Conservation (phyloP, 2,797 vertebrate species). For the Masticophis lateralis region DNA sequence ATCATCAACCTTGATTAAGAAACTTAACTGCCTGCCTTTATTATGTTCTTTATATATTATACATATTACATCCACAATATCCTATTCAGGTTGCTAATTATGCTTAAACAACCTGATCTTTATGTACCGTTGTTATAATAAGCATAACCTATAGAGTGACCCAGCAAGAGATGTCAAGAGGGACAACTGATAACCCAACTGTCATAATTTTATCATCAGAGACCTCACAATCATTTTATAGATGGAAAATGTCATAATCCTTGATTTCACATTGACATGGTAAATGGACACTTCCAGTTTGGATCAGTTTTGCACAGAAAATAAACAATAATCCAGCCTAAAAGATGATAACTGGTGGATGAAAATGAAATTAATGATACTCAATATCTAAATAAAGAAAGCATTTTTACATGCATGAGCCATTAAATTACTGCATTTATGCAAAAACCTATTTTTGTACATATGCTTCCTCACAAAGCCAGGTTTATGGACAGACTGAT, state of each 20-base stretch:
- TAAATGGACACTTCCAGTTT: not conserved
- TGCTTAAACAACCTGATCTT: not conserved
- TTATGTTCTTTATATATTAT: slow-evolving; percentile 42
- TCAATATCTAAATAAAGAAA: not conserved
- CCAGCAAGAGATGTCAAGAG: not conserved
- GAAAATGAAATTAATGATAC: not conserved
- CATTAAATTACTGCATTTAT: not conserved
- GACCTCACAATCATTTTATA: not conserved
- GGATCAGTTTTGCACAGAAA: not conserved
- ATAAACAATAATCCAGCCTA: not conserved
- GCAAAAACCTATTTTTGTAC: not conserved
- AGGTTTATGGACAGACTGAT: not conserved
- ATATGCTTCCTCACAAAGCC: not conserved
- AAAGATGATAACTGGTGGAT: not conserved
- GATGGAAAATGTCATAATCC: not conserved
- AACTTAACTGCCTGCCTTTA: slow-evolving; percentile 52
- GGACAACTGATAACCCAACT: not conserved
- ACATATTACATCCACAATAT: not conserved
- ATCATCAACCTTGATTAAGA: slow-evolving; percentile 55
- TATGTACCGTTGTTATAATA: not conserved
- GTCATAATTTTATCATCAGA: not conserved
- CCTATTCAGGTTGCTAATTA: slow-evolving; percentile 51
- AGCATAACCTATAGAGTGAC: not conserved
- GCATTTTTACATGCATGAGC: not conserved
- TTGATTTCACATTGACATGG: not conserved